Evolutionary conservation across 2,113 vertebrate genomes (phyloP).

Genomic region (Toxotes chatareus): DNA sequence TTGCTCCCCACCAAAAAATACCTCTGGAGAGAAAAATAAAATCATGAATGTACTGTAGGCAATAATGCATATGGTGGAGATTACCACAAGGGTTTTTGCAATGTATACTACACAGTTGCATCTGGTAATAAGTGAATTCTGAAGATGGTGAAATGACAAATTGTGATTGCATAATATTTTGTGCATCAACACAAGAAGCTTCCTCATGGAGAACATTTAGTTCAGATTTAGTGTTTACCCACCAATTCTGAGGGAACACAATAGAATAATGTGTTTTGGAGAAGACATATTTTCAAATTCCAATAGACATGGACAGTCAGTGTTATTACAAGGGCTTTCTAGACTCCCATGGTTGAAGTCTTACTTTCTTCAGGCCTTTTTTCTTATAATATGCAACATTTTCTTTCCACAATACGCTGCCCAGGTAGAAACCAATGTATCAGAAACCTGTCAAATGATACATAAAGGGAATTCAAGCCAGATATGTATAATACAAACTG

Average conservation of each 20-base stretch:
- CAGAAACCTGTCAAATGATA: neutral
- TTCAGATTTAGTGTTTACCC: neutral
- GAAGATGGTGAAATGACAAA: neutral
- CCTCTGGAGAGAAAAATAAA: conserved; percentile 82
- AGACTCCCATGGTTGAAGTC: neutral
- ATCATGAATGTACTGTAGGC: neutral
- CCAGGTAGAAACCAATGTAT: neutral
- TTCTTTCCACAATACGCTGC: conserved; percentile 4
- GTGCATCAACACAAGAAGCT: neutral
- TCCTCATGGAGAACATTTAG: neutral
- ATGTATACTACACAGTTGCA: neutral
- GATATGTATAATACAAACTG: neutral
- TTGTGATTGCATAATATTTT: neutral
- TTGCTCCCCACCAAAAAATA: conserved; percentile 97
- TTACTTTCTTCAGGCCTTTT: neutral
- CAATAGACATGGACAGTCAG: neutral
- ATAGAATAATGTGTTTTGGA: neutral
- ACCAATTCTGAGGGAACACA: neutral
- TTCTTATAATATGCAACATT: conserved; percentile 7
- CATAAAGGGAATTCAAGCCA: conserved; percentile 7
- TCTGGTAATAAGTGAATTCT: neutral
- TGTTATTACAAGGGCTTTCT: neutral
- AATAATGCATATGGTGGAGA: neutral
- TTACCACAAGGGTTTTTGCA: neutral
- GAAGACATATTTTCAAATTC: neutral